Evolutionary conservation across 2,888 invertebrate species (phyloP), one percentile per base, ranked within the genome.

Genomic region (Limnephilus lunatus): DNA sequence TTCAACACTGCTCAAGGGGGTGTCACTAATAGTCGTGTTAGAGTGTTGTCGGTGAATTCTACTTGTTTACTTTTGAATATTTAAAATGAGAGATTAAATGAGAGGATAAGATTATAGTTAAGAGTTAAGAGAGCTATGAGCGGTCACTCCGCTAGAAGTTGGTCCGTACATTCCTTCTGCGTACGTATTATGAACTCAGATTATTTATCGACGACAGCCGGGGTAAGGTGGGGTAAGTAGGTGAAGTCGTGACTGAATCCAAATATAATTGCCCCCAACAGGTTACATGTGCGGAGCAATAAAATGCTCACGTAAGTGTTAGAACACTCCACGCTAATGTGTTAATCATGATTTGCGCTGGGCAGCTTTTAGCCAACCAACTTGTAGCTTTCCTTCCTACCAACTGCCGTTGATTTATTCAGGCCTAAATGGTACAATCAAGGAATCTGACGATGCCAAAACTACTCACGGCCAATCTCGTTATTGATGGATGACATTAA

Each of bases 241-340:
- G 93, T 92, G 93, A 93, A 89, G 85, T 93, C 93, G 93, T 93
- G 93, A 93, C 93, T 92, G 92, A 92, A 93, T 93, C 91, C 92
- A 93, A 93, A 92, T 93, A 92, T 93, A 93, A 93, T 93, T 93
- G 93, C 93, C 89, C 89, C 93, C 89, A 93, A 93, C 93, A 93
- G 93, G 93, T 93, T 92, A 93, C 93, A 86, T 93, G 91, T 92
- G 87, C 92, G 91, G 90, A 31, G 89, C 91, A 92, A 93, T 92
- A 93, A 93, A 92, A 93, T 92, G 92, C 89, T 88, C 92, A 86
- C 92, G 92, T 89, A 93, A 93, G 93, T 93, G 93, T 92, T 93
- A 93, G 92, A 86, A 93, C 93, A 92, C 91, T 90, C 91, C 91
- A 90, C 92, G 91, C 91, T 93, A 93, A 93, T 93, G 93, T 93